A percentile compares a stretch with the other conserved stretches of the same genome.
These are phyloP conservation scores for Chydorus sphaericus DNA, from an alignment of 2,888 invertebrate species.

Conservation along the genomic window DNA sequence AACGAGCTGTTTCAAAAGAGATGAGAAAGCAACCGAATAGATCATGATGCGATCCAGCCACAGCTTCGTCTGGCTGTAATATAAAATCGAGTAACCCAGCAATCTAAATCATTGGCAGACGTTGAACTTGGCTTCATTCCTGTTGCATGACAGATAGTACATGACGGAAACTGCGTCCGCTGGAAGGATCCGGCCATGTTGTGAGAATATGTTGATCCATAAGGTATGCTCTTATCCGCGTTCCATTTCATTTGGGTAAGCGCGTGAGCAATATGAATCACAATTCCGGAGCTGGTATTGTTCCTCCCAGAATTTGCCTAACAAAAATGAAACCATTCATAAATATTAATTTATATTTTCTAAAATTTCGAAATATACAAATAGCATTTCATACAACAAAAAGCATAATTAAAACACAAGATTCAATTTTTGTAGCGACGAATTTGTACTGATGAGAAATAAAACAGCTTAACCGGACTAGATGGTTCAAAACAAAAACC, in stretches of 20 bases:
- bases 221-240: constrained; percentile 46
- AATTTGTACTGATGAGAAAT: no score
- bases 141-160: neutral
- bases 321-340: constrained; percentile 15
- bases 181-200: constrained; percentile 33
- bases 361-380: no score
- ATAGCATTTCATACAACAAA: no score
- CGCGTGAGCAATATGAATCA: constrained; percentile 53
- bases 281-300: constrained; percentile 42
- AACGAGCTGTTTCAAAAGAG: no score
- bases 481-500: no score
- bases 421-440: no score
- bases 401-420: no score
- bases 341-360: no score
- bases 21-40: no score
- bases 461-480: no score
- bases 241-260: constrained; percentile 48
- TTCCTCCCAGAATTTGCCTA: constrained; percentile 38
- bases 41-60: no score
- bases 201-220: constrained; percentile 46
- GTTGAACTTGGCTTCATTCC: neutral
- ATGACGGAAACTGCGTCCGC: neutral
- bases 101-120: constrained; percentile 23
- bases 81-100: constrained; percentile 27
- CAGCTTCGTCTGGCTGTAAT: constrained; percentile 25